These are phyloP conservation scores for Alentia gelatinosa DNA, from an alignment of 2,888 invertebrate species.

Conservation along the genomic window DNA sequence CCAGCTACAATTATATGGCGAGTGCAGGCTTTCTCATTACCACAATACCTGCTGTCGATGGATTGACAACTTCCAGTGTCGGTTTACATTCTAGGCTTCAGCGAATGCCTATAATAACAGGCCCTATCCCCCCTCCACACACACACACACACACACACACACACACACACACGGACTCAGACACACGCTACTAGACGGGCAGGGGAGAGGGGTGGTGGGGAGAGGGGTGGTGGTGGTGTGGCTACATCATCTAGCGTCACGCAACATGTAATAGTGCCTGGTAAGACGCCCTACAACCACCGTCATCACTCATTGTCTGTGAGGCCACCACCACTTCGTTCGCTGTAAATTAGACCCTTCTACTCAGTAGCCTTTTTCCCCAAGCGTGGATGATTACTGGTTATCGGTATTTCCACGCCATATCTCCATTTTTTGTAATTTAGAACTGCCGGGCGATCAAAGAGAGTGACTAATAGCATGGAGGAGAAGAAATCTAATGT, in stretches of 20 bases:
- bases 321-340: background rate
- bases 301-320: background rate
- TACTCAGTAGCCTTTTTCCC: too few species aligned
- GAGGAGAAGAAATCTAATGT: background rate
- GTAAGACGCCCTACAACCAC: background rate
- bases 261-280: background rate
- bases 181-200: too few species aligned
- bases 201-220: background rate
- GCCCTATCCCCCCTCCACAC: too few species aligned
- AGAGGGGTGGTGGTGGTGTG: background rate
- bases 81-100: background rate
- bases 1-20: background rate
- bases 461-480: background rate
- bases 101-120: background rate
- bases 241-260: background rate
- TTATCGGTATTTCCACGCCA: constrained; percentile 3
- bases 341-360: background rate
- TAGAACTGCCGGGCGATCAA: background rate
- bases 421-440: too few species aligned
- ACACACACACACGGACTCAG: too few species aligned
- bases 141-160: too few species aligned
- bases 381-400: background rate
- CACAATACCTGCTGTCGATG: constrained; percentile 8
- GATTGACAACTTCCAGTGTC: background rate
- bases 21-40: background rate